Evolutionary conservation across 2,888 invertebrate species (phyloP).

Genomic region (Pycnomerus fuliginosus): DNA sequence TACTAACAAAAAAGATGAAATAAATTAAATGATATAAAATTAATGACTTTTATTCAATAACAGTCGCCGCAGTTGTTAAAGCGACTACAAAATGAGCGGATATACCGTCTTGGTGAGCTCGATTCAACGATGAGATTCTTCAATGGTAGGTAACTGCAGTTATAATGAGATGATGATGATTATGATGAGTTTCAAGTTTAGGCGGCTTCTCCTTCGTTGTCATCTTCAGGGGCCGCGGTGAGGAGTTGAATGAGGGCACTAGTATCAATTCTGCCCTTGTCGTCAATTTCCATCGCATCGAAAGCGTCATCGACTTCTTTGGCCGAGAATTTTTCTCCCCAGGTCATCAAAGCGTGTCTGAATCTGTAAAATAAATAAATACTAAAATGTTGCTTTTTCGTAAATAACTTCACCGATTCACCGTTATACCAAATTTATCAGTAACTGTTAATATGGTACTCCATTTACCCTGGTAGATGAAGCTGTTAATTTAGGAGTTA

Average conservation of each 20-base stretch:
- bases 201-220: conserved; percentile 59
- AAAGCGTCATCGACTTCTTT: conserved; percentile 90
- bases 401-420: no score
- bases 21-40: conserved; percentile 32
- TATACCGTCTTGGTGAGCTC: conserved; percentile 17
- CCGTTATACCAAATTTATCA: no score
- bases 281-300: conserved; percentile 91
- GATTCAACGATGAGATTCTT: conserved; percentile 14
- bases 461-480: conserved; percentile 1
- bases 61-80: conserved; percentile 18
- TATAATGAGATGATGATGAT: conserved; percentile 27
- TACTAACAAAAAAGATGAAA: conserved; percentile 9
- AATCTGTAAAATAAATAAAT: conserved; percentile 55
- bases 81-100: conserved; percentile 21
- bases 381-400: conserved; percentile 2
- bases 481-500: no score
- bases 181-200: conserved; percentile 35
- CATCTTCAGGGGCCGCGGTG: conserved; percentile 82
- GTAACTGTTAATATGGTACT: no score
- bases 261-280: conserved; percentile 88
- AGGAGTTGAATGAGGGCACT: conserved; percentile 83
- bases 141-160: conserved; percentile 24
- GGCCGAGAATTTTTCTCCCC: conserved; percentile 88
- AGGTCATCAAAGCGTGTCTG: conserved; percentile 88
- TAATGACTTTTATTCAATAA: conserved; percentile 30